phyloP scores from a whole-genome alignment of 2,888 invertebrate species.

The Rotaria sp. region DNA sequence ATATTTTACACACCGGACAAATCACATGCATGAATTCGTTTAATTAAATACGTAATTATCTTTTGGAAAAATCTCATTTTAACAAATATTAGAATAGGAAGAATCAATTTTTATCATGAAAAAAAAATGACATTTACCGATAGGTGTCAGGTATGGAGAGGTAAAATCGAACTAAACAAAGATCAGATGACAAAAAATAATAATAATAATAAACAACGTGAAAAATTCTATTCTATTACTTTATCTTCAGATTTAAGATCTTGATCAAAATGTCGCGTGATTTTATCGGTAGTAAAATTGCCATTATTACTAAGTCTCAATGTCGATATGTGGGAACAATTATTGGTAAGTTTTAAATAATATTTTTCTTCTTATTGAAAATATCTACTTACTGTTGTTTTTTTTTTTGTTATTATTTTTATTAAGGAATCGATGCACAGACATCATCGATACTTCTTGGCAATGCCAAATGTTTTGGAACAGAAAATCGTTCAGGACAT shows the following conservation, averaged over 20 bases:
- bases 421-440: background rate
- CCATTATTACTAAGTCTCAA: slow-evolving; percentile 15
- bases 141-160: background rate
- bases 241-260: background rate
- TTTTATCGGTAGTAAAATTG: slow-evolving; percentile 1
- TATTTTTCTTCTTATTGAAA: background rate
- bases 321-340: background rate
- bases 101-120: background rate
- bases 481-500: background rate
- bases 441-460: background rate
- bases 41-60: background rate
- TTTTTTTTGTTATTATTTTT: background rate
- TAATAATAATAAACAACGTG: background rate
- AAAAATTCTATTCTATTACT: background rate
- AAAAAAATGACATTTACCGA: background rate
- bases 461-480: background rate
- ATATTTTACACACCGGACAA: background rate
- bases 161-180: background rate
- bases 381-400: background rate
- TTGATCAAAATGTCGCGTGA: background rate
- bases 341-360: background rate
- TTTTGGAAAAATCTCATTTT: background rate
- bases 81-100: background rate
- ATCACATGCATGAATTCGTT: background rate
- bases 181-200: background rate